Evolutionary conservation across 2,113 vertebrate genomes (phyloP).

Genomic region (Epinephelus fuscoguttatus): DNA sequence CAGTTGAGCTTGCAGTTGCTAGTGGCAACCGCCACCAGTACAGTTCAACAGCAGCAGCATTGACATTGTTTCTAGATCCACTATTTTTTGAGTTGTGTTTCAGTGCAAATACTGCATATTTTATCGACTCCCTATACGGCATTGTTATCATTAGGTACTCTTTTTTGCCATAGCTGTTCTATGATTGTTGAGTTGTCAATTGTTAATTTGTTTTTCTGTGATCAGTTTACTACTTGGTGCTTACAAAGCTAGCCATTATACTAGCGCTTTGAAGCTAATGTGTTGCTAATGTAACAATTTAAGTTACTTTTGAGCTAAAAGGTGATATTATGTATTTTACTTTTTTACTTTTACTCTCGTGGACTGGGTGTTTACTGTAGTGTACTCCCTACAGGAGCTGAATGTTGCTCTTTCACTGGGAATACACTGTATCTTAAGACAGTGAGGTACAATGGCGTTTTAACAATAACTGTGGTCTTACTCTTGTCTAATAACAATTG

Average conservation of each 20-base stretch:
- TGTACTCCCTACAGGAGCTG: background rate
- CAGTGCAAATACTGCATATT: background rate
- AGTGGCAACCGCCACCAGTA: slow-evolving; percentile 12
- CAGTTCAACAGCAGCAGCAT: background rate
- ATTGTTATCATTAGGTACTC: background rate
- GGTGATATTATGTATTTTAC: background rate
- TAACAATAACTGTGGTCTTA: background rate
- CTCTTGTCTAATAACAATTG: background rate
- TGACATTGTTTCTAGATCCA: background rate
- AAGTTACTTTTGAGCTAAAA: background rate
- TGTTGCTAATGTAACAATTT: background rate
- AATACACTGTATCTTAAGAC: background rate
- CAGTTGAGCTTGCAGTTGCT: background rate
- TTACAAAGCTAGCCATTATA: background rate
- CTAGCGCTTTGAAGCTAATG: background rate
- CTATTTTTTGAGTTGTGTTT: background rate
- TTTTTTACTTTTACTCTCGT: background rate
- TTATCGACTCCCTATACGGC: background rate
- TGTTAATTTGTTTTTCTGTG: background rate
- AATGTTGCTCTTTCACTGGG: background rate
- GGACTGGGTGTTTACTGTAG: background rate
- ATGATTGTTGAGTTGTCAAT: background rate
- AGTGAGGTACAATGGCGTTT: background rate
- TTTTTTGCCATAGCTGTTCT: background rate
- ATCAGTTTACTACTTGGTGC: background rate